phyloP scores from a whole-genome alignment of 1,140 invertebrate species.

The Solenopsis invicta region DNA sequence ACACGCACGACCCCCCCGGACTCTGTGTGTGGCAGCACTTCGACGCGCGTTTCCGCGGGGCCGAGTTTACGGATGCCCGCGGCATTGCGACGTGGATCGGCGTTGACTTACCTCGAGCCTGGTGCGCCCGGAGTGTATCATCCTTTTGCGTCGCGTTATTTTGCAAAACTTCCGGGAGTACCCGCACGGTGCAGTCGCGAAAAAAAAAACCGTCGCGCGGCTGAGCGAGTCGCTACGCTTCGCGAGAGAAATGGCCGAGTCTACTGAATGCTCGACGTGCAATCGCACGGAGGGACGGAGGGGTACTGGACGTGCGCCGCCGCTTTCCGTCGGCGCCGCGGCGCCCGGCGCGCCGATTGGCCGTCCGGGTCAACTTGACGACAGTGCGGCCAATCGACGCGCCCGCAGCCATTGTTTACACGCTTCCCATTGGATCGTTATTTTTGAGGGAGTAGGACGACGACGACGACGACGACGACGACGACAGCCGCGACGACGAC shows the following conservation, averaged over 20 bases:
- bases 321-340: conserved; percentile 54
- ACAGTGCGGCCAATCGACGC: conserved; percentile 81
- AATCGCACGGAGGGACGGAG: conserved; percentile 43
- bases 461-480: conserved; percentile 45
- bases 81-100: neutral
- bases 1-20: conserved; percentile 74
- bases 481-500: neutral
- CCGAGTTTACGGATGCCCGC: conserved; percentile 8
- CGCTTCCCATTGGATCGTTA: conserved; percentile 79
- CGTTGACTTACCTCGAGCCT: conserved; percentile 86
- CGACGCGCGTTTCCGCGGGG: conserved; percentile 70
- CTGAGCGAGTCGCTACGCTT: conserved; percentile 79
- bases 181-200: conserved; percentile 80
- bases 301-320: conserved; percentile 60
- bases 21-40: conserved; percentile 66
- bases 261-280: conserved; percentile 81
- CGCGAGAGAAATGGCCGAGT: conserved; percentile 86
- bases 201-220: conserved; percentile 69
- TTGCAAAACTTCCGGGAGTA: conserved; percentile 85
- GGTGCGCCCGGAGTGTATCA: conserved; percentile 87
- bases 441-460: conserved; percentile 74
- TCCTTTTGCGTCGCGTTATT: conserved; percentile 88
- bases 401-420: conserved; percentile 81
- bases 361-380: conserved; percentile 80
- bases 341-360: conserved; percentile 69